Conservation (phyloP, 2,888 invertebrate species). For the Leucania comma region DNA sequence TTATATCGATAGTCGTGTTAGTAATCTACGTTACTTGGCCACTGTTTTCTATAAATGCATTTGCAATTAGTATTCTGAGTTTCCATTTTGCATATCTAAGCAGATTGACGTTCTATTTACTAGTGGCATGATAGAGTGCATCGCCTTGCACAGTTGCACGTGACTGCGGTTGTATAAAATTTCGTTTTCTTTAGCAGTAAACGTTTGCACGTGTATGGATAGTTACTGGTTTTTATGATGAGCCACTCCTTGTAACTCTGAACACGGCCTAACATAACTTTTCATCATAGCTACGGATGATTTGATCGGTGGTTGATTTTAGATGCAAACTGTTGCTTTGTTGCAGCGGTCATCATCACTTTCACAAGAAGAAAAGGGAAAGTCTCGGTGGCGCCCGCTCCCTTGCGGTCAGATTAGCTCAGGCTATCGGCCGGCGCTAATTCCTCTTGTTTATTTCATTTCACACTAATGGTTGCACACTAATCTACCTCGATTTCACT, state of each 20-base stretch:
- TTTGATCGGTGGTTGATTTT: slow-evolving; percentile 75
- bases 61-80: slow-evolving; percentile 79
- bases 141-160: slow-evolving; percentile 59
- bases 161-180: slow-evolving; percentile 73
- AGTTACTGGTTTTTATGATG: slow-evolving; percentile 30
- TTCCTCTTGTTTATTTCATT: slow-evolving; percentile 87
- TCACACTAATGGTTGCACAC: slow-evolving; percentile 78
- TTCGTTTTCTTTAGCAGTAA: slow-evolving; percentile 69
- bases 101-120: slow-evolving; percentile 78
- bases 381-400: slow-evolving; percentile 85
- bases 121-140: slow-evolving; percentile 70
- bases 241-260: slow-evolving; percentile 13
- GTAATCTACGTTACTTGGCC: slow-evolving; percentile 65
- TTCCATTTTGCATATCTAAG: slow-evolving; percentile 80
- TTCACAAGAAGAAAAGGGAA: slow-evolving; percentile 90
- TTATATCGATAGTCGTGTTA: slow-evolving; percentile 66
- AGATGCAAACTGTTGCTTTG: slow-evolving; percentile 83
- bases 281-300: slow-evolving; percentile 66
- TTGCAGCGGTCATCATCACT: slow-evolving; percentile 88
- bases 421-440: slow-evolving; percentile 83
- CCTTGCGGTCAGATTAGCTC: slow-evolving; percentile 89
- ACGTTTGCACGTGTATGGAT: slow-evolving; percentile 53
- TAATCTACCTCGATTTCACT: slow-evolving; percentile 78
- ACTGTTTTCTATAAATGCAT: slow-evolving; percentile 77
- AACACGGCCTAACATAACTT: slow-evolving; percentile 58